Base-by-base conservation (phyloP, 2,888 invertebrate genomes). In the Calliopum simillimum region DNA sequence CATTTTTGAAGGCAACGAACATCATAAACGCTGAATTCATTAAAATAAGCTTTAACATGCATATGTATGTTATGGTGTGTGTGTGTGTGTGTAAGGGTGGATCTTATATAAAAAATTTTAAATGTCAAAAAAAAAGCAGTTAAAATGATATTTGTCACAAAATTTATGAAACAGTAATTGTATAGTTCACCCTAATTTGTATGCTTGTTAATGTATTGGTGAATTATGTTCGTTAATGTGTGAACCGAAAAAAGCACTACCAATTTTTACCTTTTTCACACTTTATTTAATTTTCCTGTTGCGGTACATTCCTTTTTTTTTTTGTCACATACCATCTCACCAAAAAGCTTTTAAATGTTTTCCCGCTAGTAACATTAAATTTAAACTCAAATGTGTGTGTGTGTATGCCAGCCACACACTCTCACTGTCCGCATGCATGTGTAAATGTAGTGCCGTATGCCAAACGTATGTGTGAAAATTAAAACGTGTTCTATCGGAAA, bases 401-500 rank as follows among this genome's bases (percentile, higher is more conserved):
- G 19, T 64, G 68, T 66, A 66, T 63, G 68, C 8, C 33, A 33
- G n/a, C 33, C 25, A 33, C 33, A 33, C 33, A 4, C 33, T 8
- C 33, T 33, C 8, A 33, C 33, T n/a, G n/a, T n/a, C n/a, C 44
- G 65, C 25, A 14, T 55, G 61, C 66, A 68, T 71, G 64, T 56
- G 65, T 70, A 68, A 71, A 73, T 73, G 75, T 72, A 73, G 43
- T 63, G 47, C 61, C 68, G 16, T 13, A 12, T 46, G 8, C 3
- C 16, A 47, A 16, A 8, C 19, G 47, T 58, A 44, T 25, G 59
- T 49, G 67, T 47, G 75, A 76, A 82, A 80, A 82, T 84, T 82
- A 80, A 81, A 84, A 82, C 84, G 84, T 84, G 84, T 80, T 81
- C 80, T 84, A 84, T 84, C 84, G 78, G 74, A 72, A 77, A 81